These are phyloP conservation scores for Zosterops lateralis DNA, from an alignment of 2,113 vertebrate species.

Conservation along the genomic window DNA sequence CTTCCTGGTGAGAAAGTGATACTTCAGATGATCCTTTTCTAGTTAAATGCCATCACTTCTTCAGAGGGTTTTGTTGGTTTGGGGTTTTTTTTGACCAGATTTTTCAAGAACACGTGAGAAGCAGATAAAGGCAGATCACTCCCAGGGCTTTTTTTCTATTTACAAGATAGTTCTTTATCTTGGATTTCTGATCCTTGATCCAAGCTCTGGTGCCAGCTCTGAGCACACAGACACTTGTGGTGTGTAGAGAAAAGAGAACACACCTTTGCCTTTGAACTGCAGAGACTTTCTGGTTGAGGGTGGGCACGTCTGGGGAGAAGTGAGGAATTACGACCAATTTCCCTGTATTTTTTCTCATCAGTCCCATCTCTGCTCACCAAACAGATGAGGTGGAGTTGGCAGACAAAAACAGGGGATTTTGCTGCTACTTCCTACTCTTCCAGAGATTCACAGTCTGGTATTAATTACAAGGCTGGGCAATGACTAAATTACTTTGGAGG, in stretches of 20 bases:
- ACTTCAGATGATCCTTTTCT: not conserved
- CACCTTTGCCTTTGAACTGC: not conserved
- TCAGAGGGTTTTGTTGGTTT: not conserved
- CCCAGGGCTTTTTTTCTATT: not conserved
- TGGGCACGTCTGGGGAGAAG: not conserved
- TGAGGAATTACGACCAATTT: fast-evolving
- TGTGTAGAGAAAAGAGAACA: not conserved
- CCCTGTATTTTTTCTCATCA: not conserved
- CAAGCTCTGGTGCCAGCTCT: not conserved
- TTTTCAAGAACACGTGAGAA: not conserved
- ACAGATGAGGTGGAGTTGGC: not conserved
- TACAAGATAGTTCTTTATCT: not conserved
- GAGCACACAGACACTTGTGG: not conserved
- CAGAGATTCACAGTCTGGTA: not conserved
- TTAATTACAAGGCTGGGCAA: not conserved
- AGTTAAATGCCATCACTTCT: not conserved
- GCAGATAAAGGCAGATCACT: not conserved
- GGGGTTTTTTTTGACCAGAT: not conserved
- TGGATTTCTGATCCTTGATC: not conserved
- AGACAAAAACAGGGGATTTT: not conserved
- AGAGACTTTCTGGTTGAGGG: not conserved
- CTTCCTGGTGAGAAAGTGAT: not conserved
- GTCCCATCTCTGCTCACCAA: not conserved
- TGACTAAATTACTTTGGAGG: not conserved
- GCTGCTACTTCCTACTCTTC: not conserved